Percentiles rank a stretch among this genome's conserved stretches.
phyloP scores from a whole-genome alignment of 2,888 invertebrate genomes.

The Blastobasis adustella region DNA sequence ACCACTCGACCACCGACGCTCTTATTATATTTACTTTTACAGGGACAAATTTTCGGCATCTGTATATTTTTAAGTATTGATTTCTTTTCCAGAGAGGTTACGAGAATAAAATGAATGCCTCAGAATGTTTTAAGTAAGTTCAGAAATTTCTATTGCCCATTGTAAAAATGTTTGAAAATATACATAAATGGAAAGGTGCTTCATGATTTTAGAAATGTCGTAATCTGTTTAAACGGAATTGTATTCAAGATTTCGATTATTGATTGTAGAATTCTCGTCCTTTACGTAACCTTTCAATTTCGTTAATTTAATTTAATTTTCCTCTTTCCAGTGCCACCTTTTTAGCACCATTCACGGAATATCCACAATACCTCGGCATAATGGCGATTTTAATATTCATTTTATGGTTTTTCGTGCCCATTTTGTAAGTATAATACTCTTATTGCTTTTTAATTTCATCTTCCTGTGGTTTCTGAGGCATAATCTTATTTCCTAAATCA shows the following conservation, averaged over 20 bases:
- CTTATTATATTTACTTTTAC: no score
- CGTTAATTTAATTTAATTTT: background rate
- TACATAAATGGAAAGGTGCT: no score
- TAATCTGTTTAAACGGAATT: no score
- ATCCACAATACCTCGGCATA: constrained; percentile 78
- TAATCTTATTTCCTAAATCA: no score
- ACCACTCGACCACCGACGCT: no score
- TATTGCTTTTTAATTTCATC: constrained; percentile 10
- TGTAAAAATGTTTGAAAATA: no score
- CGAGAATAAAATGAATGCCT: constrained; percentile 66
- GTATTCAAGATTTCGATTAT: no score
- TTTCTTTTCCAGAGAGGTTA: constrained; percentile 55
- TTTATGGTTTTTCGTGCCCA: constrained; percentile 77
- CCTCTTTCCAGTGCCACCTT: constrained; percentile 67
- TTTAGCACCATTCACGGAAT: constrained; percentile 74
- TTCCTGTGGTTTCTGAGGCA: no score
- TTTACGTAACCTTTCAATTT: background rate
- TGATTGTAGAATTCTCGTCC: no score
- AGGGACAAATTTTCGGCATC: no score
- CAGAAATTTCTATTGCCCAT: no score
- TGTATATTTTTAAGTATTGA: background rate
- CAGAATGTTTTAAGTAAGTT: constrained; percentile 62
- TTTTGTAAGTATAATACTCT: constrained; percentile 69
- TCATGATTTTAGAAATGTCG: no score
- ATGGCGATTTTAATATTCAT: constrained; percentile 77